Base-by-base conservation (phyloP, 2,888 invertebrate species). In the Muschampia plurimacula region DNA sequence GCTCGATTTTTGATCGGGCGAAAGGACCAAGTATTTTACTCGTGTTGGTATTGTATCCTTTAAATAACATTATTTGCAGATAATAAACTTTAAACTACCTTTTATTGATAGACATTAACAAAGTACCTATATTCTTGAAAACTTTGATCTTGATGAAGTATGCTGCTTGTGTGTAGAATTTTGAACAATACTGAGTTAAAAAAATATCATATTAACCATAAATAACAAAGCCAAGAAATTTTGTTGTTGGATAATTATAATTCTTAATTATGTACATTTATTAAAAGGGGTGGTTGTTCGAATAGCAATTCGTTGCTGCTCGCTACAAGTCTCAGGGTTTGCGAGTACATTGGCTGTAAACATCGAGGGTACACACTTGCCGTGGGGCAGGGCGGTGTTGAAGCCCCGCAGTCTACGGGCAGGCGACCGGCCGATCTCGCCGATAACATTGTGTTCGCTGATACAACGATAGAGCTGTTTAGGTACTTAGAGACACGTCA, bases 381-480 rank as follows among this genome's bases (percentile, higher is more conserved):
- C 55, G 59, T 15, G 60, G 67, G 57, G 67, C 67, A 15, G 41
- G 6, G 41, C 41, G 41, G 12, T 5, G 32, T 59, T 32, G 52
- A 59, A 71, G 67, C 64, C 70, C 67, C 67, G 67, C 70, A 60
- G 72, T 72, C 67, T 76, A 79, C 80, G 80, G 74, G 10, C 60
- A 13, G 60, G 5, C 81, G 81, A 81, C 76, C 39, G 41, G 63
- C 46, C 49, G 49, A 49, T 49, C 49, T 49, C 5, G 49, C 49
- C 75, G 89, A 88, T 89, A 88, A 83, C 87, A 89, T 88, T 89
- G 87, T 89, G 79, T 75, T 68, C 79, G 78, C 78, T 82, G 86
- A 87, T 69, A 62, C 52, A 52, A 12, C 28, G 46, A 41, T 28
- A 41, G 36, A 36, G 67, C 59, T 28, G 57, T 57, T 22, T 36